A percentile compares a stretch with the other conserved stretches of the same genome.
These are phyloP conservation scores for Neodiprion lecontei DNA, from an alignment of 1,140 invertebrate species.

Conservation along the genomic window DNA sequence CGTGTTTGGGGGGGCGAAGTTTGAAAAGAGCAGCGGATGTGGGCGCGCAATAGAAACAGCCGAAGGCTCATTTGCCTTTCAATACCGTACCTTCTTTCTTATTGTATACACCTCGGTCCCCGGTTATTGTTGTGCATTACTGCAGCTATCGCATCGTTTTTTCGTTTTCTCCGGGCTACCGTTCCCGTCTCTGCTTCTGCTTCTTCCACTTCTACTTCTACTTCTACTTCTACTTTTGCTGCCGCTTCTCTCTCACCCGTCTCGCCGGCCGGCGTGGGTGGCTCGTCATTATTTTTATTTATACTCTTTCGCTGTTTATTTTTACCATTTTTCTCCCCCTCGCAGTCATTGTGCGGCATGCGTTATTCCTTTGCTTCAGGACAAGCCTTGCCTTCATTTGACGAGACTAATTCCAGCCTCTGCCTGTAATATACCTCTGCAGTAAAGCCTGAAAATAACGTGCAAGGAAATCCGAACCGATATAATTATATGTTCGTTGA, in stretches of 20 bases:
- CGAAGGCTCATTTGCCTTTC: slow-evolving; percentile 39
- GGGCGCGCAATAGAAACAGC: slow-evolving; percentile 32
- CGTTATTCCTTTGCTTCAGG: background rate
- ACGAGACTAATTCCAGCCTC: too few relatives aligned
- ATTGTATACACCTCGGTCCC: slow-evolving; percentile 23
- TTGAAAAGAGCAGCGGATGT: slow-evolving; percentile 35
- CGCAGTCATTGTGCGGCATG: background rate
- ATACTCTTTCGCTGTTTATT: background rate
- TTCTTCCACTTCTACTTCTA: background rate
- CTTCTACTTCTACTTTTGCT: background rate
- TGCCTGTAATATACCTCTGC: too few relatives aligned
- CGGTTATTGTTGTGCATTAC: background rate
- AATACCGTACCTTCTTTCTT: slow-evolving; percentile 32
- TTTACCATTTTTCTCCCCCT: background rate
- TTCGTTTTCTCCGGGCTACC: background rate
- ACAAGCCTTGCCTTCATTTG: too few relatives aligned
- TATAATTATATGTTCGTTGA: too few relatives aligned
- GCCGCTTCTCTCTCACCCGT: background rate
- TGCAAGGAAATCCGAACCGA: too few relatives aligned
- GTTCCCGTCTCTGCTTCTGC: background rate
- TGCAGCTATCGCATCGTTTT: background rate
- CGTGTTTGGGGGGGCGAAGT: slow-evolving; percentile 29
- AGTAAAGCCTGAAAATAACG: too few relatives aligned
- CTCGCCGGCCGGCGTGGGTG: background rate
- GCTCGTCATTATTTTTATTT: background rate